Base-by-base conservation (phyloP, 2,888 invertebrate genomes). In the Ptycholaimellus sp. region DNA sequence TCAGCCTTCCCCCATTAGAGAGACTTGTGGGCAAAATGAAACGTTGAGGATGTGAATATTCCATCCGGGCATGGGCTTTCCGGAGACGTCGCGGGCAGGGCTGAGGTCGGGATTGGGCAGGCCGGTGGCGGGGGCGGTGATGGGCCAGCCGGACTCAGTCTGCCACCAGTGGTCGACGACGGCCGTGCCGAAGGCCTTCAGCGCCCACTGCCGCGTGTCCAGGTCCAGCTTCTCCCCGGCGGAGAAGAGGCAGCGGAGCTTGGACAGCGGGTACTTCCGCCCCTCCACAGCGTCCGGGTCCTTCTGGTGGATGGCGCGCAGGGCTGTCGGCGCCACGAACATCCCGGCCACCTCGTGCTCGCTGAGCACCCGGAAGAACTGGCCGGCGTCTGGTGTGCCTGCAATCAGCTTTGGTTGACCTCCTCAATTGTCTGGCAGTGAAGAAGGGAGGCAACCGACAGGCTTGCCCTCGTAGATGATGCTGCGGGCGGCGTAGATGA, bases 101-200 rank as follows among this genome's bases (percentile, higher is more conserved):
- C 68, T 66, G 13, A 53, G 43, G 1, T 70, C 63, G 51, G 67
- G 72, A 29, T 75, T 71, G 0, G 71, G 72, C 30, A 78, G 70
- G 0, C 80, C 83, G 7, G 76, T 54, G 53, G 79, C 79, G 0
- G 76, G 72, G 0, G 80, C 75, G 0, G 82, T 79, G 39, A 87
- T 76, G 0, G 82, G 73, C 41, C 80, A 79, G 0, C 85, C 85
- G 0, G 80, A 77, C 62, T 87, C 87, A 2, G 87, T 85, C 64
- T 87, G 87, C 85, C 87, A 87, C 83, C 83, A 87, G 59, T 87
- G 78, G 59, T 87, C 85, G 36, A 82, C 59, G 3, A 81, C 23
- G 27, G 34, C 25, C 18, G 17, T 61, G 39, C 72, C 67, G 51
- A 79, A 74, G 6, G 64, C 65, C 40, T 67, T 67, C 51, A 72